Evolutionary conservation across 2,888 invertebrate genomes (phyloP).

Genomic region (Drosophila mayaguana): DNA sequence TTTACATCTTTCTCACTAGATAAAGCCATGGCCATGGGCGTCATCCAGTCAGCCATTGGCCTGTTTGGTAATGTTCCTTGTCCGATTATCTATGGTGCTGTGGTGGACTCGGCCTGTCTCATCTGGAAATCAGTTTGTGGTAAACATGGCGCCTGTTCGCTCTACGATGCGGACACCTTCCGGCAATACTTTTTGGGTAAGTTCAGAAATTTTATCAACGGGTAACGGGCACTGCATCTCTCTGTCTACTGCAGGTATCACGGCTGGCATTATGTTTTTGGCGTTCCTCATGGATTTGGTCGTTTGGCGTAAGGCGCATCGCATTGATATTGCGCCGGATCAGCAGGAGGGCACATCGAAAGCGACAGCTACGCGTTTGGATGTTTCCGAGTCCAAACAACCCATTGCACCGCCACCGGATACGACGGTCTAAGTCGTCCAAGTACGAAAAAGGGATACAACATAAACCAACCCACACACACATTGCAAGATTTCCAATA

Average conservation of each 20-base stretch:
- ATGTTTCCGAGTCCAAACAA: slow-evolving; percentile 79
- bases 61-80: slow-evolving; percentile 97
- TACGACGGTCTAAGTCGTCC: slow-evolving; percentile 77
- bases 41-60: slow-evolving; percentile 97
- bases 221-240: background rate
- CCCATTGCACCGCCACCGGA: slow-evolving; percentile 79
- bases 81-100: slow-evolving; percentile 96
- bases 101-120: slow-evolving; percentile 95
- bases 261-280: slow-evolving; percentile 93
- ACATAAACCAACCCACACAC: slow-evolving; percentile 30
- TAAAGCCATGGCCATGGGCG: slow-evolving; percentile 97
- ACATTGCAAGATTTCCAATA: slow-evolving; percentile 75
- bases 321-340: slow-evolving; percentile 89
- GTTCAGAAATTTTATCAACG: slow-evolving; percentile 26
- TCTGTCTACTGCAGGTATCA: slow-evolving; percentile 88
- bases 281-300: slow-evolving; percentile 95
- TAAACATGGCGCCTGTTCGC: slow-evolving; percentile 92
- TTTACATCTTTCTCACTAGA: slow-evolving; percentile 85
- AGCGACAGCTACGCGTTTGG: slow-evolving; percentile 52
- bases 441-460: background rate
- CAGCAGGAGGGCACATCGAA: slow-evolving; percentile 67
- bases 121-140: slow-evolving; percentile 94
- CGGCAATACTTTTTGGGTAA: slow-evolving; percentile 94
- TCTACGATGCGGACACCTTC: slow-evolving; percentile 94
- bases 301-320: slow-evolving; percentile 95